These are phyloP conservation scores for Oscheius sp. DNA, from an alignment of 2,888 invertebrate genomes.

Conservation along the genomic window DNA sequence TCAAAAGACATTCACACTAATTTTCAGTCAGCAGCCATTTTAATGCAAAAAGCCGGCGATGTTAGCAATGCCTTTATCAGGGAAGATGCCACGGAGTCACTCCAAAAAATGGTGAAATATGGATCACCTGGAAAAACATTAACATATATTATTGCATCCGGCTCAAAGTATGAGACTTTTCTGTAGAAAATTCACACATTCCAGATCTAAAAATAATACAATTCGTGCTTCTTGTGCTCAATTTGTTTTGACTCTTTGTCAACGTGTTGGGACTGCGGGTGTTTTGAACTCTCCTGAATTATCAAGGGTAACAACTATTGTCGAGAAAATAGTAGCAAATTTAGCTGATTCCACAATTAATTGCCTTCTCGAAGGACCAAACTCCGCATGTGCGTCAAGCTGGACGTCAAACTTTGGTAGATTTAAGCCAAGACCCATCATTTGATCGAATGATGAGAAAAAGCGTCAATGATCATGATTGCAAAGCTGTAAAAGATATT, in stretches of 20 bases:
- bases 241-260: slow-evolving; percentile 77
- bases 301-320: slow-evolving; percentile 6
- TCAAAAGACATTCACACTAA: neutral
- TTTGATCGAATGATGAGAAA: slow-evolving; percentile 51
- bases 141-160: slow-evolving; percentile 70
- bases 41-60: slow-evolving; percentile 73
- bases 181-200: neutral
- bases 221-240: slow-evolving; percentile 85
- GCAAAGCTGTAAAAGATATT: slow-evolving; percentile 41
- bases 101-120: slow-evolving; percentile 84
- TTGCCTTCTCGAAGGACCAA: slow-evolving; percentile 46
- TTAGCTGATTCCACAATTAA: slow-evolving; percentile 38
- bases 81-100: slow-evolving; percentile 84
- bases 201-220: slow-evolving; percentile 83
- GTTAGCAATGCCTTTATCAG: slow-evolving; percentile 92
- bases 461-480: slow-evolving; percentile 42
- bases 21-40: slow-evolving; percentile 36
- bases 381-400: slow-evolving; percentile 47
- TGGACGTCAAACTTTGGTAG: slow-evolving; percentile 44
- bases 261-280: slow-evolving; percentile 81
- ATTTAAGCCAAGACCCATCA: slow-evolving; percentile 47
- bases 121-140: slow-evolving; percentile 76
- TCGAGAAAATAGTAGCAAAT: neutral
- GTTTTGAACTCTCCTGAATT: slow-evolving; percentile 41
- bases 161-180: slow-evolving; percentile 57